A percentile compares a stretch with the other conserved stretches of the same genome.
Evolutionary conservation across 2,888 invertebrate species (phyloP).

Genomic region (Eulithis prunata): DNA sequence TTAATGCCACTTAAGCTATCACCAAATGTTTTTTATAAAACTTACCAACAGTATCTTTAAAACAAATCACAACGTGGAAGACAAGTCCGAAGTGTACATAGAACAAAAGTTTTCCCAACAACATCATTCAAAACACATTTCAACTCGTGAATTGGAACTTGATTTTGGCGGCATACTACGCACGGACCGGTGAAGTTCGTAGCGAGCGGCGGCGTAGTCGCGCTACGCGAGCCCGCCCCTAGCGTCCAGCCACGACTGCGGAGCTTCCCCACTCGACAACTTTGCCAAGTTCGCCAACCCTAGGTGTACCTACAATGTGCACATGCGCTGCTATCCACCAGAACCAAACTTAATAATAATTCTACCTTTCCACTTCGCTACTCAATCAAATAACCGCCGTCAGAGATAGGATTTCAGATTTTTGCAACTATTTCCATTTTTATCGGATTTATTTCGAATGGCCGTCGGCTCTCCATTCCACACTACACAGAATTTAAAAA

Average conservation of each 20-base stretch:
- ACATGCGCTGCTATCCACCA: constrained; percentile 66
- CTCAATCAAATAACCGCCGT: constrained; percentile 48
- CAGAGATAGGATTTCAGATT: constrained; percentile 44
- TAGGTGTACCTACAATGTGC: constrained; percentile 47
- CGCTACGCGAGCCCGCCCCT: constrained; percentile 40
- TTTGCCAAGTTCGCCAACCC: constrained; percentile 40
- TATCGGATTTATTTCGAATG: constrained; percentile 3
- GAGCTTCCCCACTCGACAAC: constrained; percentile 35
- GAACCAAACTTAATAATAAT: constrained; percentile 58
- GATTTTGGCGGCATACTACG: constrained; percentile 57
- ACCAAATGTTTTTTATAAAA: neutral
- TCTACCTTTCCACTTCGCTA: constrained; percentile 50
- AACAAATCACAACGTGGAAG: constrained; percentile 82
- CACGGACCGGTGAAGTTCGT: constrained; percentile 54
- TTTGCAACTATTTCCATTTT: constrained; percentile 14
- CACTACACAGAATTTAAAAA: neutral
- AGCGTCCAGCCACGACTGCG: constrained; percentile 63
- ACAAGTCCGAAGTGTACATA: constrained; percentile 81
- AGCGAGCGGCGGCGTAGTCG: constrained; percentile 64
- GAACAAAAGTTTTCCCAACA: constrained; percentile 80
- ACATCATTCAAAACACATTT: constrained; percentile 80
- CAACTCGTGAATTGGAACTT: constrained; percentile 61
- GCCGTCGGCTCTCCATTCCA: neutral
- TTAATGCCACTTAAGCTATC: no score
- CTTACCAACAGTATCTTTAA: constrained; percentile 81